A percentile compares a stretch with the other conserved stretches of the same genome.
Evolutionary conservation across 2,888 invertebrate species (phyloP).

Genomic region (Fabriciana adippe): DNA sequence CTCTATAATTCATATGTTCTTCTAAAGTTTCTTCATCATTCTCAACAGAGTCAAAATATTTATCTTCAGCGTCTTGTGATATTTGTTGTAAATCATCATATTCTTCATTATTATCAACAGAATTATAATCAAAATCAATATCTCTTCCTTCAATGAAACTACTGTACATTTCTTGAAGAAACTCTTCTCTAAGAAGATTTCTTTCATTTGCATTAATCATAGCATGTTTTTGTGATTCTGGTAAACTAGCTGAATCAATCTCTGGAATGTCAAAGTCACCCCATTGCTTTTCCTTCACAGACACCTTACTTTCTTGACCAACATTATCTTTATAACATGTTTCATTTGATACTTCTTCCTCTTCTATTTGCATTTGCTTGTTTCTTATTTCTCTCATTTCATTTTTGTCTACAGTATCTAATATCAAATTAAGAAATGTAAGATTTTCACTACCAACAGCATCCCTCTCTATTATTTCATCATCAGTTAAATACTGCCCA

Average conservation of each 20-base stretch:
- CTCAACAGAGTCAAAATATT: conserved; percentile 93
- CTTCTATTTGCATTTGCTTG: conserved; percentile 84
- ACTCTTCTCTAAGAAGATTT: conserved; percentile 88
- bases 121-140: conserved; percentile 90
- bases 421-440: conserved; percentile 88
- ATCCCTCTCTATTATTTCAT: conserved; percentile 86
- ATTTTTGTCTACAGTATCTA: conserved; percentile 91
- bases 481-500: conserved; percentile 91
- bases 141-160: conserved; percentile 93
- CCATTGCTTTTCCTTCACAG: conserved; percentile 64
- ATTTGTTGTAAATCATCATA: conserved; percentile 88
- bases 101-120: conserved; percentile 90
- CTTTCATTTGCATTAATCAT: conserved; percentile 83
- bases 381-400: conserved; percentile 84
- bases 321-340: conserved; percentile 17
- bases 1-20: conserved; percentile 67
- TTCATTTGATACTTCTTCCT: conserved; percentile 60
- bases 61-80: conserved; percentile 91
- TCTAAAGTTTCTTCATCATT: conserved; percentile 80
- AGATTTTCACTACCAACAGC: conserved; percentile 79
- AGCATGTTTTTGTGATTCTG: conserved; percentile 57
- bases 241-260: conserved; percentile 55
- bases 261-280: conserved; percentile 81
- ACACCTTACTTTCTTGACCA: conserved; percentile 27
- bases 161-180: conserved; percentile 91